Evolutionary conservation across 2,888 invertebrate genomes (phyloP).

Genomic region (Drosophila stalkeri): DNA sequence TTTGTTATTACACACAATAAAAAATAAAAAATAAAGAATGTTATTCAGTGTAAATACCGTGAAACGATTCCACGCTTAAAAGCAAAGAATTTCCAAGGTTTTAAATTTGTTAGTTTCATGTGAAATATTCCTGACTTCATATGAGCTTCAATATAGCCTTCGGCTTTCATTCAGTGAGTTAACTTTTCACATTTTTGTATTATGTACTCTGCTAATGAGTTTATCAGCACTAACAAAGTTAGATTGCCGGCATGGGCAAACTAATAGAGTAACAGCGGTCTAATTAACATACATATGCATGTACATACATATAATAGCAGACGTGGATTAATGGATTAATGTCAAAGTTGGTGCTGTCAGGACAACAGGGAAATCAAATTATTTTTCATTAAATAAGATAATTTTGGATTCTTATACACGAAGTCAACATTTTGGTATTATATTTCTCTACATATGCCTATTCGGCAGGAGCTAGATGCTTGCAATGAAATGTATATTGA

Average conservation of each 20-base stretch:
- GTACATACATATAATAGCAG: constrained; percentile 15
- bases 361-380: constrained; percentile 49
- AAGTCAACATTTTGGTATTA: not conserved
- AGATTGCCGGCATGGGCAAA: constrained; percentile 16
- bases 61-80: not conserved
- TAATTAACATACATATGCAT: constrained; percentile 46
- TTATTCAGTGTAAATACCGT: not conserved
- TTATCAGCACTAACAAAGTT: constrained; percentile 41
- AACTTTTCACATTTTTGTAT: constrained; percentile 4
- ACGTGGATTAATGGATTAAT: constrained; percentile 12
- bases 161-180: too few species aligned
- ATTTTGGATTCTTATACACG: not conserved
- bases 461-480: too few species aligned
- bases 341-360: constrained; percentile 32
- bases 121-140: not conserved
- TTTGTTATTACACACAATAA: not conserved
- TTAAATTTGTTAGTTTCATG: not conserved
- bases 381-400: constrained; percentile 53
- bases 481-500: not conserved
- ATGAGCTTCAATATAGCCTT: not conserved
- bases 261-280: constrained; percentile 19
- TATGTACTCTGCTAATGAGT: constrained; percentile 14
- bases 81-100: not conserved
- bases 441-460: not conserved
- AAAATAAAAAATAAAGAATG: not conserved